These are phyloP conservation scores for Acipenser ruthenus DNA, from an alignment of 2,797 vertebrate species.

Conservation along the genomic window DNA sequence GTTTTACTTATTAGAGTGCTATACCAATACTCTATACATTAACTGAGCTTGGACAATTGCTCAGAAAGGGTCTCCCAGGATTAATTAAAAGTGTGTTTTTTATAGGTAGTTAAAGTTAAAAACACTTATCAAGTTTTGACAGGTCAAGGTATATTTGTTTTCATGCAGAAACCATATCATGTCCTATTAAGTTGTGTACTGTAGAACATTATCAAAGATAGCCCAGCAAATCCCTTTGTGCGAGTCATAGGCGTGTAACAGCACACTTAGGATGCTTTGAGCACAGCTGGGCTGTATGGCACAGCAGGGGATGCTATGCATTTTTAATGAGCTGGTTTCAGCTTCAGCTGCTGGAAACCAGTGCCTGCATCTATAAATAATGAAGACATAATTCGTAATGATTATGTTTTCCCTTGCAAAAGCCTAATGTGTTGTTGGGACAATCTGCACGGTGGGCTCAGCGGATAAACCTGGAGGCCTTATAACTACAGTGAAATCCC, in stretches of 20 bases:
- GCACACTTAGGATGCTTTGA: constrained; percentile 48
- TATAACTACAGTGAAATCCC: background rate
- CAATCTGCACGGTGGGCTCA: background rate
- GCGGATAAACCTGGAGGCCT: constrained; percentile 18
- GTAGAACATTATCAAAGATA: constrained; percentile 42
- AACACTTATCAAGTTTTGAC: too few species aligned
- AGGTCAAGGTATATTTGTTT: too few species aligned
- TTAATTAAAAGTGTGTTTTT: too few species aligned
- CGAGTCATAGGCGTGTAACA: constrained; percentile 42
- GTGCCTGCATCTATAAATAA: constrained; percentile 54
- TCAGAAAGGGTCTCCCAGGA: too few species aligned
- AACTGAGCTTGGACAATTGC: too few species aligned
- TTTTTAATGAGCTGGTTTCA: constrained; percentile 63
- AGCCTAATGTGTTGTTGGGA: constrained; percentile 4
- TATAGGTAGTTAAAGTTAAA: too few species aligned
- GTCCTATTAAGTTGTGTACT: constrained; percentile 39
- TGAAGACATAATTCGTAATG: constrained; percentile 50
- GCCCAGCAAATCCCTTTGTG: constrained; percentile 31
- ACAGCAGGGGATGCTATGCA: constrained; percentile 50
- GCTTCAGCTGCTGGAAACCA: constrained; percentile 57
- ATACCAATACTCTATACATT: too few species aligned
- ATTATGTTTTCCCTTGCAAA: constrained; percentile 28
- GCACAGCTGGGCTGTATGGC: constrained; percentile 49
- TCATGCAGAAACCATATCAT: constrained; percentile 22
- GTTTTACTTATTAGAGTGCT: too few species aligned